Evolutionary conservation across 2,888 invertebrate genomes (phyloP), one percentile per base, ranked within the genome.

Genomic region (Augiades crinisus): DNA sequence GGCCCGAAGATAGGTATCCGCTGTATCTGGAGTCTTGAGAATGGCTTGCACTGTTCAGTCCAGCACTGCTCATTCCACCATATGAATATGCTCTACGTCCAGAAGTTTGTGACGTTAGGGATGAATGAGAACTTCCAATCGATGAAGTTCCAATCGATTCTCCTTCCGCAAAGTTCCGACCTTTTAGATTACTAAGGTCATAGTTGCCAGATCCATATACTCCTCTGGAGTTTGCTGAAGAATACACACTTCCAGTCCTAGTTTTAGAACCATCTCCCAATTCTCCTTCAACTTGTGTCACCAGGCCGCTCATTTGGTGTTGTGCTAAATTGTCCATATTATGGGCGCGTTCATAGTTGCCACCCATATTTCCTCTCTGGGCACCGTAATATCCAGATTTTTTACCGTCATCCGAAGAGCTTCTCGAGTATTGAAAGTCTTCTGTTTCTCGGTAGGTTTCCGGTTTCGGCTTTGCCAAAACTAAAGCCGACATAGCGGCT

Each of bases 361-460:
- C 90, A 10, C 90, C 90, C 87, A 88, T 82, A 55, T 90, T 90
- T n/a, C 90, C 90, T 61, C 88, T 73, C 56, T 90, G 90, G 6
- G 90, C 83, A 10, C 81, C 88, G 55, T 90, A 90, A 59, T 55
- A 90, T 8, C 90, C 90, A 8, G 86, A 68, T 62, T 88, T 89
- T 8, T 61, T 61, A 8, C 89, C 90, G 17, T 89, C 89, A 51
- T 88, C 90, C 1, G 85, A 72, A n/a, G 88, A 88, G 58, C 86
- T 88, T 61, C 90, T 75, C 12, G 88, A 80, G 63, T 70, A 90
- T 65, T 90, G 75, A 57, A 90, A 90, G 56, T 90, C 89, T 72
- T 90, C 90, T 53, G 76, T 84, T 67, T 90, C 90, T 66, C 72
- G 83, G 58, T 89, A 90, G 27, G 64, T 59, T 57, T 84, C 90